Evolutionary conservation across 1,140 invertebrate genomes (phyloP).

Genomic region (Drosophila melanogaster): DNA sequence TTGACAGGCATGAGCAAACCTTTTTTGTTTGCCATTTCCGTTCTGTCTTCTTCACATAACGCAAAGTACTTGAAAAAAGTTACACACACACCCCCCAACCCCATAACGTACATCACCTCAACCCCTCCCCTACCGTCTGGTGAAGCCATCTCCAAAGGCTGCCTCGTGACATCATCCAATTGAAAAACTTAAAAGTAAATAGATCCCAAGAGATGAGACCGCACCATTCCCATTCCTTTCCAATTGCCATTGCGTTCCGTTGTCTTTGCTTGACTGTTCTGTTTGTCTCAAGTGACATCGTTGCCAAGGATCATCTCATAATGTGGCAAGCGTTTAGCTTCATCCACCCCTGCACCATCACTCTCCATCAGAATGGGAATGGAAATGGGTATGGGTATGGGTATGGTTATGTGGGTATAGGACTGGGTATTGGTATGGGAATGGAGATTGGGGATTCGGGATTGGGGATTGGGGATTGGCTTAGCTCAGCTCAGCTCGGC

Average conservation of each 20-base stretch:
- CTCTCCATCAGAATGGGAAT: slow-evolving; percentile 5
- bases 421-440: not conserved
- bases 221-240: slow-evolving; percentile 36
- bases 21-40: slow-evolving; percentile 13
- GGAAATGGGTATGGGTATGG: not conserved
- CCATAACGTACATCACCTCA: not conserved
- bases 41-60: slow-evolving; percentile 29
- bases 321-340: slow-evolving; percentile 77
- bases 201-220: slow-evolving; percentile 74
- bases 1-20: slow-evolving; percentile 36
- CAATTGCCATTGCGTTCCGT: slow-evolving; percentile 30
- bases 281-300: slow-evolving; percentile 77
- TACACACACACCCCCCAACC: slow-evolving; percentile 37
- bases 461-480: slow-evolving; percentile 47
- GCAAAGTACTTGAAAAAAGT: slow-evolving; percentile 50
- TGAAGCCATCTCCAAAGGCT: slow-evolving; percentile 9
- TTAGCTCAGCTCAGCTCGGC: not conserved
- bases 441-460: not conserved
- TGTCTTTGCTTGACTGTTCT: slow-evolving; percentile 44
- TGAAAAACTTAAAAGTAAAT: slow-evolving; percentile 82
- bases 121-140: slow-evolving; percentile 6
- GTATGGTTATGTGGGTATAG: not conserved
- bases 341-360: slow-evolving; percentile 2
- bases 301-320: slow-evolving; percentile 80
- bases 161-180: slow-evolving; percentile 78